These are phyloP conservation scores for Chloroceryle aenea DNA, from an alignment of 2,113 vertebrate genomes.

Conservation along the genomic window DNA sequence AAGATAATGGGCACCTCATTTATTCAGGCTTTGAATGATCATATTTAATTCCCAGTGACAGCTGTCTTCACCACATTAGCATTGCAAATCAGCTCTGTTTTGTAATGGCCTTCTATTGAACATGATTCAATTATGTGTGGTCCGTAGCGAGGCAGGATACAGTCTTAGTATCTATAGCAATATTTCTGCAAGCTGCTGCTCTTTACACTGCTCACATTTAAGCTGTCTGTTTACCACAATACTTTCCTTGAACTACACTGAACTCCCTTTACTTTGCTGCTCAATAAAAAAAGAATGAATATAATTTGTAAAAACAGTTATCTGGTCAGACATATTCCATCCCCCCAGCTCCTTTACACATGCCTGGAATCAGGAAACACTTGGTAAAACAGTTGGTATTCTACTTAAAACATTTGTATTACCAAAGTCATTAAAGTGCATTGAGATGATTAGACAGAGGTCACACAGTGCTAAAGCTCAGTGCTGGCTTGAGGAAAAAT, in stretches of 20 bases:
- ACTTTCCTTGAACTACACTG: constrained; percentile 83
- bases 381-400: constrained; percentile 73
- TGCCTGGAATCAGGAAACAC: constrained; percentile 75
- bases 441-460: constrained; percentile 60
- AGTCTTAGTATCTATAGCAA: constrained; percentile 82
- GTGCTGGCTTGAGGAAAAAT: constrained; percentile 16
- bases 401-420: constrained; percentile 72
- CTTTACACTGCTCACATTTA: constrained; percentile 84
- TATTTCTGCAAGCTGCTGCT: constrained; percentile 84
- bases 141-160: constrained; percentile 76
- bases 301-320: constrained; percentile 78
- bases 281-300: constrained; percentile 81
- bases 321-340: constrained; percentile 68
- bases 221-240: constrained; percentile 81
- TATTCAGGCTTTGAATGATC: constrained; percentile 86
- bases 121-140: constrained; percentile 86
- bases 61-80: constrained; percentile 84
- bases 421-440: constrained; percentile 67
- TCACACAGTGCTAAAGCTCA: constrained; percentile 14
- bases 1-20: constrained; percentile 87
- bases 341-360: constrained; percentile 62
- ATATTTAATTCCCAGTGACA: constrained; percentile 87
- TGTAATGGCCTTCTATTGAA: constrained; percentile 85
- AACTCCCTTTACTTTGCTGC: constrained; percentile 78
- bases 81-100: constrained; percentile 85